Base-by-base conservation (phyloP, 2,113 vertebrate genomes). In the Notarius lentiginosus region DNA sequence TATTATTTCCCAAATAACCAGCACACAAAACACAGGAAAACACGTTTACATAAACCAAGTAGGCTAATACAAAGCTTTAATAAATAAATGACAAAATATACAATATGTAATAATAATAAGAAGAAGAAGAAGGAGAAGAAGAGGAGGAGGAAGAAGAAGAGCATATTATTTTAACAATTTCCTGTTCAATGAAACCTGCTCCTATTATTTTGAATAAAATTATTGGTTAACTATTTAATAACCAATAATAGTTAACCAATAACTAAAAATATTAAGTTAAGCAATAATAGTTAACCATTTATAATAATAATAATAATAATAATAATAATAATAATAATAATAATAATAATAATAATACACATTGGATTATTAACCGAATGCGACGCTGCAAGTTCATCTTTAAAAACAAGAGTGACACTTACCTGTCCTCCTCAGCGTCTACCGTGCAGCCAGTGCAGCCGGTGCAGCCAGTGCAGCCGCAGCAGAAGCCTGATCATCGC, bases 281-380 rank as follows among this genome's bases (percentile, higher is more conserved):
- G 41, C 41, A 41, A 41, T 41, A 41, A 41, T 41, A 41, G 41
- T 41, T 41, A 41, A 41, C 34, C 2, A 41, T 41, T 4, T 41
- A 41, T 34, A 30, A 34, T 68, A 30, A 49, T 47, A 22, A 75
- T 47, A 22, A 75, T 11, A 60, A 34, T 20, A 34, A 20, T 34
- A 58, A 60, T 58, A 30, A 58, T 20, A 80, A 60, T 80, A 41
- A 79, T 20, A 58, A 58, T 56, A 79, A 79, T 18, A 79, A 79
- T 30, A 79, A 79, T 53, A 53, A 27, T 15, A 56, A 53, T 27
- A 79, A 79, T 8, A 34, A 8, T 7, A n/a, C 12, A 77, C 47
- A 77, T 41, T 41, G 41, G 41, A 80, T 30, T 84, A 51, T 79
- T 72, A 68, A 4, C 5, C 2, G 20, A 34, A 34, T 27, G 18